Evolutionary conservation across 2,888 invertebrate genomes (phyloP), one percentile per base, ranked within the genome.

Genomic region (Gibbula magus): DNA sequence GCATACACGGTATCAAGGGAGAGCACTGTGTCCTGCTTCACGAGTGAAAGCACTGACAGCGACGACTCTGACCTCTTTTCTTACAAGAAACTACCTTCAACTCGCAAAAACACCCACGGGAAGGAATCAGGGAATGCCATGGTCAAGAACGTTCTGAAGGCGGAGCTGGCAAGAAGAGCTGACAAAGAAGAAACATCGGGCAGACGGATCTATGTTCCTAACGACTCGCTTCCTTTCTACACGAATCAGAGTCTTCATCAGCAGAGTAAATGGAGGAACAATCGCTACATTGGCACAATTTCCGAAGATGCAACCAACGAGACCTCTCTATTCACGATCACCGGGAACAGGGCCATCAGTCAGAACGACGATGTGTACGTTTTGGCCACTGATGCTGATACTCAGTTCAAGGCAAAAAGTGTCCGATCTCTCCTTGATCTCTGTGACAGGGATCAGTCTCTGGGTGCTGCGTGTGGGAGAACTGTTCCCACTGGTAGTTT

Each of bases 381-480:
- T 39, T 80, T 88, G 73, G 87, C 88, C 18, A 88, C 88, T 0
- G 88, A 88, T 52, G 87, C 88, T 1, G 88, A 88, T 66, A 88
- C 86, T 77, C 86, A 86, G 70, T 87, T 88, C 75, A 81, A 79
- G 54, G 86, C 86, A 20, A 75, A 81, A 32, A 85, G 84, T 70
- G 82, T 88, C 2, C 51, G 67, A 0, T 70, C 81, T 13, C 61
- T 88, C 25, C 75, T 88, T 10, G 80, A 84, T 51, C 75, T 85
- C 2, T 87, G 87, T 67, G 81, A 85, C 66, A 76, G 80, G 10
- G 85, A 86, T 45, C 78, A 76, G 10, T 35, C 81, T 1, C 67
- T 88, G 4, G 88, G 88, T 5, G 88, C 87, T 2, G 88, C 85
- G 13, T 88, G 88, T 75, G 88, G 88, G 0, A 73, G 88, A 8